Evolutionary conservation across 2,113 vertebrate genomes (phyloP), one percentile per base, ranked within the genome.

Genomic region (Apodemus speciosus): DNA sequence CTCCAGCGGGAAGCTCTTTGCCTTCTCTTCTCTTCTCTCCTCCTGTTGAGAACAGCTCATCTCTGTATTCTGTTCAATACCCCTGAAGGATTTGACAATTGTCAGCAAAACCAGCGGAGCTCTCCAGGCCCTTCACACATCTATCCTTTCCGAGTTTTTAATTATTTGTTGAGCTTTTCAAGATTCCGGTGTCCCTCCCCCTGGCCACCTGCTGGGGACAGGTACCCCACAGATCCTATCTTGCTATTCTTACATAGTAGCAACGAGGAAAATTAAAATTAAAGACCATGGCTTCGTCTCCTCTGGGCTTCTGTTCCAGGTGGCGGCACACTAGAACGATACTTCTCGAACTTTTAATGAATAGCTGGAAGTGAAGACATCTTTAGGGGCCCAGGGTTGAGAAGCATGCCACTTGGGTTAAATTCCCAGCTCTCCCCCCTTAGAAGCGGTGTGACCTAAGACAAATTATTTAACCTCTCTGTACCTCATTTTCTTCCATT

Each of bases 11-110:
- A 73, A 84, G 25, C 51, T 43, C 4, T 76, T 64, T 64, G 53
- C 83, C 62, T 79, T 90, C 85, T 25, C 38, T 51, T 91, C 85
- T 90, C 32, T 51, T 91, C 85, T 90, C n/a, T 80, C n/a, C 79
- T 80, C 58, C 71, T 11, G 30, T 25, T 68, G 77, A 94, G 85
- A 92, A 56, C 20, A 93, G 56, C 23, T 72, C 49, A 2, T 80
- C 32, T n/a, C 75, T 80, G 8, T 76, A 93, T 89, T 80, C 76
- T 81, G 10, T 64, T 53, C 58, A 69, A 64, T 69, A 62, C 46
- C 60, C 56, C 56, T 73, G 25, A 76, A 93, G 25, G 58, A 86
- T 53, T 81, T 93, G 60, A 64, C 79, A 49, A 3, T 85, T 85
- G 72, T 92, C 60, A 56, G 40, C 35, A 85, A 91, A 80, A 53